A percentile compares a stretch with the other conserved stretches of the same genome.
These are phyloP conservation scores for Malachius bipustulatus DNA, from an alignment of 2,888 invertebrate species.

Conservation along the genomic window DNA sequence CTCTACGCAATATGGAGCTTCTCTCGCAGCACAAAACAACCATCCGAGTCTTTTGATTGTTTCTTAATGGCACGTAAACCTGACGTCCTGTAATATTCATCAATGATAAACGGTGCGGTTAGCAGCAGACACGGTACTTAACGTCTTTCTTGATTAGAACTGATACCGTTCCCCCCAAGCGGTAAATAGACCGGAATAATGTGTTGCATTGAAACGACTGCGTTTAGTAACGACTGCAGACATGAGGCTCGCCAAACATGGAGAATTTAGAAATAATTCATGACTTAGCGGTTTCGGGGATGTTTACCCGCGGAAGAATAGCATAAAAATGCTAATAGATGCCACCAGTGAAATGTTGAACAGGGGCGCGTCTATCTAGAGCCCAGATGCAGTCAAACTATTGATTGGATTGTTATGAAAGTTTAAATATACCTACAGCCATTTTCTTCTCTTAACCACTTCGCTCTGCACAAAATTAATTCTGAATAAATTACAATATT, in stretches of 20 bases:
- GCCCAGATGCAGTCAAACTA: too few relatives aligned
- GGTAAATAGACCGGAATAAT: slow-evolving; percentile 1
- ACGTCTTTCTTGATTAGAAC: neutral
- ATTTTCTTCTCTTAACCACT: too few relatives aligned
- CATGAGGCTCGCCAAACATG: slow-evolving; percentile 1
- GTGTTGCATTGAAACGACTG: slow-evolving; percentile 3
- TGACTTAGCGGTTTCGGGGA: neutral
- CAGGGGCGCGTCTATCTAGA: neutral
- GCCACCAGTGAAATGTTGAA: neutral
- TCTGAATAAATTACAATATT: too few relatives aligned
- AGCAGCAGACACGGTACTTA: neutral
- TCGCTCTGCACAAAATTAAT: too few relatives aligned
- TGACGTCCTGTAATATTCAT: neutral
- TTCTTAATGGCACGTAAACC: neutral
- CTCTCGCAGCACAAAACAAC: too few relatives aligned
- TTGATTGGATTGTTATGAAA: too few relatives aligned
- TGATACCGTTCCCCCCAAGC: neutral
- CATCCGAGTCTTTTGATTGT: too few relatives aligned
- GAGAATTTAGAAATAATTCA: neutral
- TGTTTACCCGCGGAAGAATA: neutral
- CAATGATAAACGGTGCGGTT: neutral
- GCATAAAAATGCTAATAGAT: slow-evolving; percentile 1
- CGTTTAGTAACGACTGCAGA: neutral
- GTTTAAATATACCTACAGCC: too few relatives aligned
- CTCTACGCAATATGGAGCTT: too few relatives aligned